These are phyloP conservation scores for Diplazon laetatorius DNA, from an alignment of 2,888 invertebrate genomes.

Conservation along the genomic window DNA sequence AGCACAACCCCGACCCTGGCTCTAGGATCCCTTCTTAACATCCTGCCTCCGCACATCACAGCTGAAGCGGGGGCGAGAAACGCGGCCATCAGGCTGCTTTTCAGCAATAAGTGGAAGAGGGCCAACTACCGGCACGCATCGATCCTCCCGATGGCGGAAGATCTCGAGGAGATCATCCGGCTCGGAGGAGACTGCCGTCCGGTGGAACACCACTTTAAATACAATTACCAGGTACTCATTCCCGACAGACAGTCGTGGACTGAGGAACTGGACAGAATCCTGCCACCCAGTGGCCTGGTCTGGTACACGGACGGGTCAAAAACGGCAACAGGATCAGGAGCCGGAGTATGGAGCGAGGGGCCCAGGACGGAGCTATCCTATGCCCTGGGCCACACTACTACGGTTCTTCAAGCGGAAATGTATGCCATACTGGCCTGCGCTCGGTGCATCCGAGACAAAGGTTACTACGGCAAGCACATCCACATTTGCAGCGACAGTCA, in stretches of 20 bases:
- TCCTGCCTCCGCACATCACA: conserved; percentile 6
- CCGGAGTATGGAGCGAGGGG: conserved; percentile 26
- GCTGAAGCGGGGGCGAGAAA: conserved; percentile 7
- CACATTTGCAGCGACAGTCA: conserved; percentile 51
- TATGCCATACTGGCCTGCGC: conserved; percentile 18
- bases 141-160: background rate
- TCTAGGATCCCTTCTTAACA: conserved; percentile 5
- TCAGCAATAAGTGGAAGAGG: conserved; percentile 1
- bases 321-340: conserved; percentile 13
- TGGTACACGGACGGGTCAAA: conserved; percentile 38
- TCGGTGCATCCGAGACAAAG: background rate
- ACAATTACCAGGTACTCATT: conserved; percentile 1
- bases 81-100: background rate
- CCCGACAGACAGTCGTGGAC: conserved; percentile 19
- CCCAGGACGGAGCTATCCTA: conserved; percentile 11
- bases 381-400: conserved; percentile 15
- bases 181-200: conserved; percentile 11
- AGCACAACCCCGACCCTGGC: conserved; percentile 32
- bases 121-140: background rate
- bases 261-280: background rate
- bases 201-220: conserved; percentile 1
- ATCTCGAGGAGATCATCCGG: background rate
- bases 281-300: conserved; percentile 32
- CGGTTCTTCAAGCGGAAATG: conserved; percentile 26
- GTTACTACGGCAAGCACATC: conserved; percentile 32